Evolutionary conservation across 2,113 vertebrate genomes (phyloP), one percentile per base, ranked within the genome.

Genomic region (Beaufortia kweichowensis): DNA sequence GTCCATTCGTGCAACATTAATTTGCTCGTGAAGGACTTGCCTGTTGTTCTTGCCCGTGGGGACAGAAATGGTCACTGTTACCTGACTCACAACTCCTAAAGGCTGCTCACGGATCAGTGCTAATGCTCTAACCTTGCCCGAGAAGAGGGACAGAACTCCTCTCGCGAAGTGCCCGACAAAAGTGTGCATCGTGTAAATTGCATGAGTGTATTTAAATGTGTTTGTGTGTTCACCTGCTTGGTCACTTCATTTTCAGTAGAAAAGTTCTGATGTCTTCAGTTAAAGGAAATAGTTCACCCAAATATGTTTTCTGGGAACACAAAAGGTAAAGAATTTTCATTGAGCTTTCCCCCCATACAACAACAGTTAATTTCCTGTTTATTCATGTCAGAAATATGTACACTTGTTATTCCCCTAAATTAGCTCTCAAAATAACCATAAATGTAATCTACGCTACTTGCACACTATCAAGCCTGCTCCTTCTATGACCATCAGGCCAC

Each of bases 71-170:
- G 84, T 79, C 78, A 78, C 67, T 53, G 67, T 82, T 86, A 91
- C 89, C 90, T 92, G 90, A 92, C 89, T 92, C 91, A 92, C 86
- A 56, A 78, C 86, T 90, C 87, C 90, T 89, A 86, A 85, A 86
- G 90, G 91, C 86, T 81, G 17, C 88, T 91, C 88, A 88, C 85
- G 90, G 88, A 86, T 91, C 91, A 91, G 9, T 75, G 86, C 86
- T 87, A 87, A 81, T 79, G 11, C 65, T 78, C 76, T 76, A 77
- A 91, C 90, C 89, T 91, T 91, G 92, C 89, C 90, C 87, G 48
- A 79, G 81, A 79, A 17, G 53, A 28, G 1, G 4, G 8, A 80
- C 80, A 85, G 75, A 80, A 55, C 68, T 56, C 46, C 81, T 84
- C 84, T 81, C 84, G 80, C 75, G 88, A 81, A 88, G 80, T 80